Evolutionary conservation across 2,797 vertebrate genomes (phyloP).

Genomic region (Halcyon badia): DNA sequence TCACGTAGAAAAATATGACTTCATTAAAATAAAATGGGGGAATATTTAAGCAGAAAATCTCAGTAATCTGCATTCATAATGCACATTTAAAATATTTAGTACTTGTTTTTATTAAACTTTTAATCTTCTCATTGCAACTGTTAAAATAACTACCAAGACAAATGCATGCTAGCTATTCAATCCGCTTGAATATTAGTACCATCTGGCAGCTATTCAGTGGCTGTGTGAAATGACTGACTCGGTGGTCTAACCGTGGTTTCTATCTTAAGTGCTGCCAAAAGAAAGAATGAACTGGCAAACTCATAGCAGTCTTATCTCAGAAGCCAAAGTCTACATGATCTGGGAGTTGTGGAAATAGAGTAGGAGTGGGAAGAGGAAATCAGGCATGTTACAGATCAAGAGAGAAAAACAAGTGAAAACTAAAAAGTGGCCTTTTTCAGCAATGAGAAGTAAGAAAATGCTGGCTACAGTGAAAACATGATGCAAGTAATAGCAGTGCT

Average conservation of each 20-base stretch:
- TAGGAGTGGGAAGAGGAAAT: neutral
- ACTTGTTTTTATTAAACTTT: neutral
- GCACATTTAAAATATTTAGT: neutral
- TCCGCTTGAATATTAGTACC: neutral
- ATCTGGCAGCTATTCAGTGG: neutral
- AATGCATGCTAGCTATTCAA: neutral
- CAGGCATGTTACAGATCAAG: neutral
- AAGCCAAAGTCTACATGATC: neutral
- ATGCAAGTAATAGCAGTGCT: neutral
- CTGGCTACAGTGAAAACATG: neutral
- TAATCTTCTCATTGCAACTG: neutral
- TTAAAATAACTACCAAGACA: neutral
- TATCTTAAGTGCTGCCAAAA: neutral
- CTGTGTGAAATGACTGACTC: neutral
- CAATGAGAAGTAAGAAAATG: neutral
- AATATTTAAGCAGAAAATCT: neutral
- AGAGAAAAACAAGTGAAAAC: neutral
- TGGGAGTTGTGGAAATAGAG: neutral
- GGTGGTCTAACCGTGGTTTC: neutral
- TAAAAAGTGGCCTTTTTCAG: neutral
- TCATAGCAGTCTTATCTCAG: neutral
- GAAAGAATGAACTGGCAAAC: neutral
- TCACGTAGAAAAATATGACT: neutral
- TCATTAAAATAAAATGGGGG: neutral
- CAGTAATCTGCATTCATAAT: neutral